Percentiles rank a stretch among this genome's conserved stretches.
Conservation (phyloP, 2,113 vertebrate genomes). For the Nannospalax galili region DNA sequence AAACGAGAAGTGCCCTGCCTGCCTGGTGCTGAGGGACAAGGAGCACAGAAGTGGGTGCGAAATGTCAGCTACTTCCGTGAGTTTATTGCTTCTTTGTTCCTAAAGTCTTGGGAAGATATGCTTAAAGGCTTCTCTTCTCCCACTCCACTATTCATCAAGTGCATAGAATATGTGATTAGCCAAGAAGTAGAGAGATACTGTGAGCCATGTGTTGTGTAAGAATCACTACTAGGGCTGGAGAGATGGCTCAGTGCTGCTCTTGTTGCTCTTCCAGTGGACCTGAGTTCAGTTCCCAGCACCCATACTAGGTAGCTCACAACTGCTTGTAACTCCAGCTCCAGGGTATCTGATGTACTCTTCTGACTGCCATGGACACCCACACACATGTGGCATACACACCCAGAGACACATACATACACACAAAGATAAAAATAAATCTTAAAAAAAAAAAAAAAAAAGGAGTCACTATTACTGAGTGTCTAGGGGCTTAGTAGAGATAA, state of each 20-base stretch:
- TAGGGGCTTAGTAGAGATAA: neutral
- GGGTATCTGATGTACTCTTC: too few relatives aligned
- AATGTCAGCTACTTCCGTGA: slow-evolving; percentile 98
- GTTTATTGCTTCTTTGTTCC: slow-evolving; percentile 78
- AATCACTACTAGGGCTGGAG: neutral
- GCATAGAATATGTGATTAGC: neutral
- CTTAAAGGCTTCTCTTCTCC: neutral
- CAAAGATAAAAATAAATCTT: too few relatives aligned
- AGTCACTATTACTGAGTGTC: neutral
- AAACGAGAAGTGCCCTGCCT: slow-evolving; percentile 91
- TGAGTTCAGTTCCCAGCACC: too few relatives aligned
- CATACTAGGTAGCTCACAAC: too few relatives aligned
- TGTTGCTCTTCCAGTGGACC: too few relatives aligned
- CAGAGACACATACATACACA: too few relatives aligned
- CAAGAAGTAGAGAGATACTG: neutral
- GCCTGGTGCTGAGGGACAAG: slow-evolving; percentile 86
- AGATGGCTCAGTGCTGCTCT: neutral
- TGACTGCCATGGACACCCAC: too few relatives aligned
- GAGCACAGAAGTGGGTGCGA: slow-evolving; percentile 93
- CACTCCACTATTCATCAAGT: neutral
- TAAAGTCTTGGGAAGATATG: slow-evolving; percentile 1
- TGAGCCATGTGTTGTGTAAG: neutral
- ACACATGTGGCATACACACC: too few relatives aligned
- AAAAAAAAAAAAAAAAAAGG: too few relatives aligned
- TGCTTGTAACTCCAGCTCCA: too few relatives aligned